Evolutionary conservation across 2,888 invertebrate genomes (phyloP), one percentile per base, ranked within the genome.

Genomic region (Papilio demoleus): DNA sequence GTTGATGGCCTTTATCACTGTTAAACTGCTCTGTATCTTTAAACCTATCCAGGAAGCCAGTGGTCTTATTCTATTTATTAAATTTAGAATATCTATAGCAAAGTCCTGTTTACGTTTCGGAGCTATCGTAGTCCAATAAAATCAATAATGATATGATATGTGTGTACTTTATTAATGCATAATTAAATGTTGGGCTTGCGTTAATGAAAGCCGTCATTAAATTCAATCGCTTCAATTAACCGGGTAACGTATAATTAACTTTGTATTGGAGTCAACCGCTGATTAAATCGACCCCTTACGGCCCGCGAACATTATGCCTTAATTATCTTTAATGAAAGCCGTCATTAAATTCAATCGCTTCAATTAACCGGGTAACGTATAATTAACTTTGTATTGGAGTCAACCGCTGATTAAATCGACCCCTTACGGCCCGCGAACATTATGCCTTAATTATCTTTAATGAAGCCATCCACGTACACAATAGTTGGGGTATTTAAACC

Each of bases 331-430:
- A 65, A 65, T 59, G 17, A 47, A 66, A 24, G 27, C 60, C 38
- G 14, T 53, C 56, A 63, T 67, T 56, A 62, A 67, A 58, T 45
- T 62, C 36, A 22, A 62, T 67, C 56, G 56, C 42, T 36, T 58
- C 62, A 63, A 58, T 63, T 45, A 62, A 67, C 62, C 17, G 34
- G 19, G 31, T 47, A 68, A 68, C 36, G 45, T 68, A 12, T 64
- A 68, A 59, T 68, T 61, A 61, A 67, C 60, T 67, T 59, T 38
- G 68, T 65, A 60, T 59, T 64, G 59, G 40, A 68, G 50, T 68
- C 34, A 68, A 68, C 68, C 68, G 40, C 68, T 65, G 68, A 68
- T 68, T 68, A 64, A 68, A 60, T 68, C 64, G 64, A 38, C 50
- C 68, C 68, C 59, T 68, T 50, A 50, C 59, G 50, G 68, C 58